Evolutionary conservation across 2,113 vertebrate species (phyloP).

Genomic region (Entelurus aequoreus): DNA sequence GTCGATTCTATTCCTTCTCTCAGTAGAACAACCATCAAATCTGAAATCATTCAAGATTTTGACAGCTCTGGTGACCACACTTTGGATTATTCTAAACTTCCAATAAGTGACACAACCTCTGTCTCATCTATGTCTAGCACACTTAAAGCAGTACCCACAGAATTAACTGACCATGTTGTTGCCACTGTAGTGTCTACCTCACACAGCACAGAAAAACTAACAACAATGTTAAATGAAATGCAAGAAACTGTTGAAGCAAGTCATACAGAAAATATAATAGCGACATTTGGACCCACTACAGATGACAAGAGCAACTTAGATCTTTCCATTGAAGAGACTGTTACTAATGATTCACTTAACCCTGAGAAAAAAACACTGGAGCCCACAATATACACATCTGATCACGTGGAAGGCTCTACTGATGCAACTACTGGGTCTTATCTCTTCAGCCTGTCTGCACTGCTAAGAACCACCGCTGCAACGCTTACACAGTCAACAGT

Average conservation of each 20-base stretch:
- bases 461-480: neutral
- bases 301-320: constrained; percentile 2
- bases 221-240: constrained; percentile 11
- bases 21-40: neutral
- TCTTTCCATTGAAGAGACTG: neutral
- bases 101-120: neutral
- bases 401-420: constrained; percentile 2
- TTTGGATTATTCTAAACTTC: neutral
- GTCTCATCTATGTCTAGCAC: neutral
- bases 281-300: neutral
- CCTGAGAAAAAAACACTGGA: constrained; percentile 13
- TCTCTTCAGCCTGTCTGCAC: neutral
- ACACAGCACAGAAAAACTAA: constrained; percentile 15
- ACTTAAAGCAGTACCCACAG: neutral
- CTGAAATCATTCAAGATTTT: neutral
- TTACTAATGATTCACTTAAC: constrained; percentile 3
- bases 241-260: neutral
- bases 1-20: neutral
- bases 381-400: neutral
- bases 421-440: neutral
- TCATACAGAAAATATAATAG: neutral
- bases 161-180: neutral
- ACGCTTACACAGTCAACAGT: neutral
- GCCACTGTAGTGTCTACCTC: neutral
- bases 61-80: neutral